Conservation (phyloP, 2,113 vertebrate genomes). For the Pseudorectes ferrugineus region DNA sequence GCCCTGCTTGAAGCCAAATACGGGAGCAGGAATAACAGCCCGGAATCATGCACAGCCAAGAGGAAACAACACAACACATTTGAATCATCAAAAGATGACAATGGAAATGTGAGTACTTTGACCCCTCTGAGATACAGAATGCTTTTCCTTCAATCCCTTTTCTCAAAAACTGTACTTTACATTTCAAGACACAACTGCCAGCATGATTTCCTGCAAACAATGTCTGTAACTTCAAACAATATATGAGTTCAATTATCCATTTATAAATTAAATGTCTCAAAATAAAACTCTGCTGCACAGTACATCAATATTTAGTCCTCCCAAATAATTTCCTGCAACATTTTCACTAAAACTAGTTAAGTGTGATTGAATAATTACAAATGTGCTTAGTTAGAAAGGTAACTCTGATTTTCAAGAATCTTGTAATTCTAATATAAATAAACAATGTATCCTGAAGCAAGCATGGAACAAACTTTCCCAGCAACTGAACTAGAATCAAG, state of each 20-base stretch:
- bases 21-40: neutral
- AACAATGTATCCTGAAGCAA: neutral
- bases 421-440: neutral
- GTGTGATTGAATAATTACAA: neutral
- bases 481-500: neutral
- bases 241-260: neutral
- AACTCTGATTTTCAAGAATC: neutral
- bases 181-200: neutral
- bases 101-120: neutral
- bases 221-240: neutral
- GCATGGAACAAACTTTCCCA: neutral
- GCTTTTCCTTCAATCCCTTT: neutral
- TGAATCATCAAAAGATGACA: constrained; percentile 23
- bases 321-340: neutral
- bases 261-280: neutral
- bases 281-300: neutral
- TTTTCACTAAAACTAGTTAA: neutral
- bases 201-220: neutral
- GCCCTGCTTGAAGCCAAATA: constrained; percentile 39
- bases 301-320: neutral
- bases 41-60: neutral
- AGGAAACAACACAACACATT: neutral
- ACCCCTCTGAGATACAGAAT: neutral
- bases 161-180: neutral
- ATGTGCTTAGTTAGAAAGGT: neutral